Evolutionary conservation across 2,113 vertebrate species (phyloP).

Genomic region (Sialia sialis): DNA sequence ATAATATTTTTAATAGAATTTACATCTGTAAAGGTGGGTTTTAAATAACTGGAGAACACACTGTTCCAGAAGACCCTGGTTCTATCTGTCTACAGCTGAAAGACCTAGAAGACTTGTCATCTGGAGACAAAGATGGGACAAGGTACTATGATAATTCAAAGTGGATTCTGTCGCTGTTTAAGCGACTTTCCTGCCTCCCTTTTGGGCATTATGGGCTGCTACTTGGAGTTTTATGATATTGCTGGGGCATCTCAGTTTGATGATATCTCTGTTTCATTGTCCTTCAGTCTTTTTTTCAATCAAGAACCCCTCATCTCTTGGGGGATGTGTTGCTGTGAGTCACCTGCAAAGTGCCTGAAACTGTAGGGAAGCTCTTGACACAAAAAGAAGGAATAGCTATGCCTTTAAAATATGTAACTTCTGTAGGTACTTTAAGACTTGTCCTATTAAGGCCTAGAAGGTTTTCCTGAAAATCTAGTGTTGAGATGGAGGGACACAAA

Average conservation of each 20-base stretch:
- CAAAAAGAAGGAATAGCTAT: neutral
- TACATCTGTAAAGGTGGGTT: neutral
- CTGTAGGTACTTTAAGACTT: neutral
- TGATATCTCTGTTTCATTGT: neutral
- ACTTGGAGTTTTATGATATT: neutral
- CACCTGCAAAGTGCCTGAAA: neutral
- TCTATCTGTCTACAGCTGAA: neutral
- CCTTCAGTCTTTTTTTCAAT: neutral
- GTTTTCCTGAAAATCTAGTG: neutral
- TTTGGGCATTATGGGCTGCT: neutral
- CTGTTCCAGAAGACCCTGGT: neutral
- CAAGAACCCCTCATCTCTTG: neutral
- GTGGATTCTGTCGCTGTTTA: neutral
- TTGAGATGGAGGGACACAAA: neutral
- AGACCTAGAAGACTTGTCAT: neutral
- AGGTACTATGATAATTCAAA: neutral
- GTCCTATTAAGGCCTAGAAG: neutral
- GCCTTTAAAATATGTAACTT: neutral
- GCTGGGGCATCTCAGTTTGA: rapidly evolving
- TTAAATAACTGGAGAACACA: neutral
- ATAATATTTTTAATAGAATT: neutral
- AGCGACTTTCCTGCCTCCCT: neutral
- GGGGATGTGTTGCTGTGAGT: neutral
- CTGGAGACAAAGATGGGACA: neutral
- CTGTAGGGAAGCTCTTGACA: neutral